A percentile compares a stretch with the other conserved stretches of the same genome.
These are phyloP conservation scores for Gobio occitaniae DNA, from an alignment of 2,797 vertebrate genomes.

Conservation along the genomic window DNA sequence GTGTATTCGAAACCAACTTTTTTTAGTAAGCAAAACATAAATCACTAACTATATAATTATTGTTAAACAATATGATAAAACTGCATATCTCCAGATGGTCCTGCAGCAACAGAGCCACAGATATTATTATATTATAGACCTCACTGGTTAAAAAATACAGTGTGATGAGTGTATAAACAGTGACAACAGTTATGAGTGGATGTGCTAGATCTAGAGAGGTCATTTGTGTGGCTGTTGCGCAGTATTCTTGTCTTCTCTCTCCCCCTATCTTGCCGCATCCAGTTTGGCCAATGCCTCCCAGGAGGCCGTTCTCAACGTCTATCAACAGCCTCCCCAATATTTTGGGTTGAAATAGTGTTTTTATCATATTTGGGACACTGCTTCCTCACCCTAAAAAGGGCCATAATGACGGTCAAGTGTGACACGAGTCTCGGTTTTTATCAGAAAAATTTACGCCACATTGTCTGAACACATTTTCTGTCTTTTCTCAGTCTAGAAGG, in stretches of 20 bases:
- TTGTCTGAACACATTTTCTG: not conserved
- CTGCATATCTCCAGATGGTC: not conserved
- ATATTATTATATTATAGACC: not conserved
- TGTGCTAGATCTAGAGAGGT: not conserved
- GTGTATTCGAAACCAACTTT: not conserved
- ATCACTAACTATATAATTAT: not conserved
- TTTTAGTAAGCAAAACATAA: not conserved
- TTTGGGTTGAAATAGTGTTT: not conserved
- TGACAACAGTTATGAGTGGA: not conserved
- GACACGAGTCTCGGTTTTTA: not conserved
- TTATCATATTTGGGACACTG: not conserved
- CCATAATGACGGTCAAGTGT: not conserved
- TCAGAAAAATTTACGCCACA: not conserved
- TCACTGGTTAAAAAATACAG: not conserved
- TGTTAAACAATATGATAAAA: not conserved
- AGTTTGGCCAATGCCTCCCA: not conserved
- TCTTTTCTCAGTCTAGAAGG: too few relatives aligned
- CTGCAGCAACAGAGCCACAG: not conserved
- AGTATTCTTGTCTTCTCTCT: not conserved
- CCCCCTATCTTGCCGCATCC: not conserved
- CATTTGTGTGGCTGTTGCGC: not conserved
- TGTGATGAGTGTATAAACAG: not conserved
- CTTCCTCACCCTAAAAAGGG: not conserved
- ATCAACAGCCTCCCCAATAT: not conserved
- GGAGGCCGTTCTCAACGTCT: not conserved